These are phyloP conservation scores for Choreutis nemorana DNA, from an alignment of 2,888 invertebrate species.

Conservation along the genomic window DNA sequence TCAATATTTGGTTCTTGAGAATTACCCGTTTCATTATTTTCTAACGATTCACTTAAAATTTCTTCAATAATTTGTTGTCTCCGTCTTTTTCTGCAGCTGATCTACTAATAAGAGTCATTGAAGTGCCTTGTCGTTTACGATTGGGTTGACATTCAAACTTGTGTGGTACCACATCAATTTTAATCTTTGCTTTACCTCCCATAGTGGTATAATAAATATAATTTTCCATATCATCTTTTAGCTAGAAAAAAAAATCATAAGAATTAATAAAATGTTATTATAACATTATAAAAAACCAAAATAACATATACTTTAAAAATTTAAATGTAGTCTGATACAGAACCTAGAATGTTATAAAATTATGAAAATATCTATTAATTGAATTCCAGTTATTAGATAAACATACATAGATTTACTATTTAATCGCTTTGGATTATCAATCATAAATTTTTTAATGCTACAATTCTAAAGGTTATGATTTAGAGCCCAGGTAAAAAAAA, in stretches of 20 bases:
- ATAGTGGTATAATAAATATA: not conserved
- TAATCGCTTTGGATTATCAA: not conserved
- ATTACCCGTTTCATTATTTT: too few species aligned
- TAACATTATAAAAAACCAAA: not conserved
- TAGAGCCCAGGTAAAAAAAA: not conserved
- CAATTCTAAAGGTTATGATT: not conserved
- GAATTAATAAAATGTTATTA: not conserved
- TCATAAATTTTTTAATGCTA: not conserved
- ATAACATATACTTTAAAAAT: not conserved
- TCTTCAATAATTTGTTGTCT: too few species aligned
- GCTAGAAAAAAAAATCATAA: not conserved
- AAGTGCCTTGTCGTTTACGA: too few species aligned
- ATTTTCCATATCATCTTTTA: not conserved
- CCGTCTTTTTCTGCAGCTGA: too few species aligned
- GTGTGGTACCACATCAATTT: not conserved
- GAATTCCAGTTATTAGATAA: too few species aligned
- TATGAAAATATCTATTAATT: too few species aligned
- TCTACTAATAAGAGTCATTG: too few species aligned
- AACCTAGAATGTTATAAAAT: too few species aligned
- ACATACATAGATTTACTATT: not conserved
- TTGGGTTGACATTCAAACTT: not conserved
- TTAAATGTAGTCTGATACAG: too few species aligned
- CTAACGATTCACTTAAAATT: too few species aligned
- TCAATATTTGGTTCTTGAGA: too few species aligned
- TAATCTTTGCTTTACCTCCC: not conserved